Evolutionary conservation across 2,113 vertebrate species (phyloP).

Genomic region (Pituophis catenifer): DNA sequence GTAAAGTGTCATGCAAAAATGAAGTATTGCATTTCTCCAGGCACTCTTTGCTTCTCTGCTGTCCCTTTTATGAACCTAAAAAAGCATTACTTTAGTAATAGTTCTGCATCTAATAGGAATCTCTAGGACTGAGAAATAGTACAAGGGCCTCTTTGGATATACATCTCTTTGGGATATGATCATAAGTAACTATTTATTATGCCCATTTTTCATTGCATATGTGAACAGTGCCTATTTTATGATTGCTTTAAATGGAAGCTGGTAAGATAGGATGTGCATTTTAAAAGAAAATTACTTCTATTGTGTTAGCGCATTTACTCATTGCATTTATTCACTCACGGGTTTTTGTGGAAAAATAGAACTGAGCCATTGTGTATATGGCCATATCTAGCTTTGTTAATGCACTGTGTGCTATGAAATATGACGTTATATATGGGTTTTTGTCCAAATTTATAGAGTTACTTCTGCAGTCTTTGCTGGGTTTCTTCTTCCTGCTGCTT

Average conservation of each 20-base stretch:
- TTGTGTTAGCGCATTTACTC: slow-evolving; percentile 12
- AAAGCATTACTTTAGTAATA: not conserved
- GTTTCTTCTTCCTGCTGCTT: not conserved
- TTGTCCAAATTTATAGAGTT: not conserved
- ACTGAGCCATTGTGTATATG: too few species aligned
- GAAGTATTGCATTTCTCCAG: not conserved
- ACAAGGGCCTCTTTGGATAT: fast-evolving
- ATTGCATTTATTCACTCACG: not conserved
- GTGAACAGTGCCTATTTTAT: not conserved
- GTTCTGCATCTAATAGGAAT: not conserved
- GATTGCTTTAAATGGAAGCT: not conserved
- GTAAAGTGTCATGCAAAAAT: not conserved
- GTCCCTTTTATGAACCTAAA: not conserved
- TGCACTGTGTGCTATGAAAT: not conserved
- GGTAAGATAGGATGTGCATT: not conserved
- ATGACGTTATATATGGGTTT: not conserved
- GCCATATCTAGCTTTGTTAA: not conserved
- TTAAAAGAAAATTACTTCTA: not conserved
- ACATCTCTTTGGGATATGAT: not conserved
- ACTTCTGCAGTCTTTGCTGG: not conserved
- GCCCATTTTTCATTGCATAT: not conserved
- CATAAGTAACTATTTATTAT: not conserved
- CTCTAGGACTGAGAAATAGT: not conserved
- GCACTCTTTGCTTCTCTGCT: not conserved
- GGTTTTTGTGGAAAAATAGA: not conserved